Evolutionary conservation across 30 jellyfish, hydroid and myxozoan genomes (phyloP).

Genomic region (Aurelia coerulea): DNA sequence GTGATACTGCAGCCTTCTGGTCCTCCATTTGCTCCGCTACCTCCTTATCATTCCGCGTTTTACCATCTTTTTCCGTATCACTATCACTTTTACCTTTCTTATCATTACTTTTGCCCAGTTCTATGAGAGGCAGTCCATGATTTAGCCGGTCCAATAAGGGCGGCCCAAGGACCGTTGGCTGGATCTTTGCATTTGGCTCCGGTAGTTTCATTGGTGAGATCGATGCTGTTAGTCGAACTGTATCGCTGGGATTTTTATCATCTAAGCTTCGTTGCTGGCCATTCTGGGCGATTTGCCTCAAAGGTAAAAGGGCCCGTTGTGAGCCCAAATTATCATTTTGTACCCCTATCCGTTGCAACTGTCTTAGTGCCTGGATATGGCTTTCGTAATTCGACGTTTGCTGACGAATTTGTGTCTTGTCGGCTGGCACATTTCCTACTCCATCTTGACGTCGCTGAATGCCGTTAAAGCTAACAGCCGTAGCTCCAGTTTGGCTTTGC

Average conservation of each 20-base stretch:
- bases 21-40: not conserved
- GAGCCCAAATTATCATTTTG: not conserved
- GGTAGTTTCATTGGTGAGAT: slow-evolving; percentile 32
- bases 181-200: not conserved
- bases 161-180: slow-evolving; percentile 1
- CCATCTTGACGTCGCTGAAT: no score
- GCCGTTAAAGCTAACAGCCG: not conserved
- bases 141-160: slow-evolving; percentile 40
- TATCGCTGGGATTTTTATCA: not conserved
- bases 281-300: not conserved
- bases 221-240: slow-evolving; percentile 8
- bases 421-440: not conserved
- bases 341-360: slow-evolving; percentile 7
- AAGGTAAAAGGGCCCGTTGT: not conserved
- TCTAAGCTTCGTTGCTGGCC: not conserved
- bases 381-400: slow-evolving; percentile 8
- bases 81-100: not conserved
- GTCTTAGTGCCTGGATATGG: slow-evolving; percentile 44
- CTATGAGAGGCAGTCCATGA: slow-evolving; percentile 26
- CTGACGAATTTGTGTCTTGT: not conserved
- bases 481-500: not conserved
- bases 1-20: not conserved
- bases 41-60: not conserved
- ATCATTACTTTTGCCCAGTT: not conserved
- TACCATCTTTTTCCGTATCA: not conserved